phyloP scores from a whole-genome alignment of 2,888 invertebrate species.

The Timema podura region DNA sequence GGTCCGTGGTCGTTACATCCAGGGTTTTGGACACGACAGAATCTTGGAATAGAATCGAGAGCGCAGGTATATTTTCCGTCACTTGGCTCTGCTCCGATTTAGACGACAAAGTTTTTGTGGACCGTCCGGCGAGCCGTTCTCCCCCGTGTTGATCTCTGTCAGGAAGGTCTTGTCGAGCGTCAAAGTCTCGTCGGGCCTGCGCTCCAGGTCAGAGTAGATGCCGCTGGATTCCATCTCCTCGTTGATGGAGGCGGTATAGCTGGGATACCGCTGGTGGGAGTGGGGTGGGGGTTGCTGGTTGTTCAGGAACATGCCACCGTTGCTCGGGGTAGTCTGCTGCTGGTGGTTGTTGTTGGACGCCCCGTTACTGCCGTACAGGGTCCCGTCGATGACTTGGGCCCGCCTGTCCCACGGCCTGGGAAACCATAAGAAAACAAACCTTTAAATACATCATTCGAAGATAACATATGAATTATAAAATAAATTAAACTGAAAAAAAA shows the following conservation, averaged over 20 bases:
- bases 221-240: slow-evolving; percentile 91
- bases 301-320: slow-evolving; percentile 17
- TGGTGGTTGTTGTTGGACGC: slow-evolving; percentile 33
- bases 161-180: slow-evolving; percentile 30
- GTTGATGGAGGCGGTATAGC: slow-evolving; percentile 50
- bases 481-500: too few relatives aligned
- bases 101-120: slow-evolving; percentile 50
- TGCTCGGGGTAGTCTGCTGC: slow-evolving; percentile 31
- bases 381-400: slow-evolving; percentile 85
- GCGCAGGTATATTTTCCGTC: slow-evolving; percentile 5
- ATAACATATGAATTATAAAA: too few relatives aligned
- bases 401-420: slow-evolving; percentile 65
- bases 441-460: too few relatives aligned
- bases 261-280: slow-evolving; percentile 38
- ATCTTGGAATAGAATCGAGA: not conserved
- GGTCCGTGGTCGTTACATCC: not conserved
- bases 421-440: slow-evolving; percentile 44
- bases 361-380: slow-evolving; percentile 61
- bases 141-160: not conserved
- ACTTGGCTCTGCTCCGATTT: slow-evolving; percentile 27
- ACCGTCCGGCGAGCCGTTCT: slow-evolving; percentile 59
- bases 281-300: slow-evolving; percentile 24
- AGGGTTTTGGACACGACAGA: not conserved
- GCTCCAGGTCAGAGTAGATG: slow-evolving; percentile 82
- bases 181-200: slow-evolving; percentile 57